phyloP scores from a whole-genome alignment of 2,797 vertebrate species.

The Sphenopsis melanotis region DNA sequence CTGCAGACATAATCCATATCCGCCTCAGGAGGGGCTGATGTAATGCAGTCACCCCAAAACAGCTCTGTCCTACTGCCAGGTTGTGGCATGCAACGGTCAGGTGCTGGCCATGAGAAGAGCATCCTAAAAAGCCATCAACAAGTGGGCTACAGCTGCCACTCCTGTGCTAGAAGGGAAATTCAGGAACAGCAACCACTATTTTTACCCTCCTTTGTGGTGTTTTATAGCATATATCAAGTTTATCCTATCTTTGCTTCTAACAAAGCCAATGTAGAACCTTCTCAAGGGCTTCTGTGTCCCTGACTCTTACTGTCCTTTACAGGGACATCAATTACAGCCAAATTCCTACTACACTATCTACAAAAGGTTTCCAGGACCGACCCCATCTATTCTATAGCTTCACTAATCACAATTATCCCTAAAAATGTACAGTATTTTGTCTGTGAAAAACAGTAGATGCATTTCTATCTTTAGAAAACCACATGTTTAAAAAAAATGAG shows the following conservation, averaged over 20 bases:
- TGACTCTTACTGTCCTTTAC: not conserved
- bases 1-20: not conserved
- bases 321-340: not conserved
- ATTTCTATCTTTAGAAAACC: not conserved
- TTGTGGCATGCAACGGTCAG: fast-evolving
- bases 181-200: not conserved
- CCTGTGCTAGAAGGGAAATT: not conserved
- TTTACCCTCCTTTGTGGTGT: not conserved
- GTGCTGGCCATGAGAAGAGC: fast-evolving
- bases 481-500: not conserved
- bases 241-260: not conserved
- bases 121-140: not conserved
- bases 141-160: not conserved
- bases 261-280: not conserved
- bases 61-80: not conserved
- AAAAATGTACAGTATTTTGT: not conserved
- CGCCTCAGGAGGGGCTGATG: not conserved
- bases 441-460: not conserved
- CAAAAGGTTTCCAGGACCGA: not conserved
- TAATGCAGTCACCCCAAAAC: not conserved
- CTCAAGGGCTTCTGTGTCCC: not conserved
- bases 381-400: not conserved
- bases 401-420: not conserved
- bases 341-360: not conserved
- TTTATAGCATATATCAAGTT: not conserved